These are phyloP conservation scores for Zosterops borbonicus DNA, from an alignment of 2,113 vertebrate species.

Conservation along the genomic window DNA sequence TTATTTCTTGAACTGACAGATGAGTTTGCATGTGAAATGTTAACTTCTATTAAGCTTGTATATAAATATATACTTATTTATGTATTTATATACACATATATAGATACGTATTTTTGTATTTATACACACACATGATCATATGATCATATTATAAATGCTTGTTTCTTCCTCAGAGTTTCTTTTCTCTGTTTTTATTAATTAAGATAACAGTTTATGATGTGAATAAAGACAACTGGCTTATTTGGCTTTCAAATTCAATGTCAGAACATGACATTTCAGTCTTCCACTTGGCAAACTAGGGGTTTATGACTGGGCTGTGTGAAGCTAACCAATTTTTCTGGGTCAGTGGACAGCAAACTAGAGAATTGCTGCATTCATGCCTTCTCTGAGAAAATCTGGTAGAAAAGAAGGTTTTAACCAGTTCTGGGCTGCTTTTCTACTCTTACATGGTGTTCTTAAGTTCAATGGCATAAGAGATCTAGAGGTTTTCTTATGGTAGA, in stretches of 20 bases:
- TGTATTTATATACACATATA: not conserved
- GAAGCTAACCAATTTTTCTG: not conserved
- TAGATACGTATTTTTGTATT: not conserved
- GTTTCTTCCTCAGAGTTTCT: not conserved
- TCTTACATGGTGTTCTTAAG: not conserved
- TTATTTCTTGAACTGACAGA: constrained; percentile 30
- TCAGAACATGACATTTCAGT: not conserved
- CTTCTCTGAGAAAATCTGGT: not conserved
- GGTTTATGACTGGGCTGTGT: not conserved
- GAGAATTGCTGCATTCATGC: not conserved
- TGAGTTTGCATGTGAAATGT: constrained; percentile 29
- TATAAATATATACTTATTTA: not conserved
- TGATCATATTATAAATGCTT: not conserved
- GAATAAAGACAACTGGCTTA: not conserved
- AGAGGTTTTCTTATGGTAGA: not conserved
- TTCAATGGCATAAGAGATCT: not conserved
- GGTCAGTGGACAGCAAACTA: not conserved
- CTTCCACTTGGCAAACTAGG: not conserved
- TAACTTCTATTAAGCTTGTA: not conserved
- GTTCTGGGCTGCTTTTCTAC: not conserved
- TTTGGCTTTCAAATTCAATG: not conserved
- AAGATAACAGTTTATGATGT: not conserved
- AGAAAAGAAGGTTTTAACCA: not conserved
- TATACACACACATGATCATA: not conserved
- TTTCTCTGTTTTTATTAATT: not conserved